Evolutionary conservation across 2,797 vertebrate genomes (phyloP), one percentile per base, ranked within the genome.

Genomic region (Cossypha caffra): DNA sequence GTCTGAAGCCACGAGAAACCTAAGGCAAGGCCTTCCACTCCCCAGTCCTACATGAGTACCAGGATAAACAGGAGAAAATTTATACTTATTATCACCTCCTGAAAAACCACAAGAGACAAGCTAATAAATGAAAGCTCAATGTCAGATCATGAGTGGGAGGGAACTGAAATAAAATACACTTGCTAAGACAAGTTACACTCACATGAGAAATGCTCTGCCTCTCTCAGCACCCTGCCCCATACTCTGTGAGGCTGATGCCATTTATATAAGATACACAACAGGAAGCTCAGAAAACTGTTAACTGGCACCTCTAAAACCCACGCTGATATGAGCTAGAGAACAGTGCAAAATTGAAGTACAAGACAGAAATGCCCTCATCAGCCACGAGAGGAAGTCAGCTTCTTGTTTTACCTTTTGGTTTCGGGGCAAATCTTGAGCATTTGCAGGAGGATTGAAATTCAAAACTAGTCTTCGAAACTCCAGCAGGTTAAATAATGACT

Each of bases 401-500:
- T 86, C 40, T 50, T 25, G 5, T 86, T 98, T 98, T 98, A 99
- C 99, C 99, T 99, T 99, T 98, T 99, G 99, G 97, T 99, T 99
- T 95, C 99, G 98, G 38, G 99, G 99, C 94, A 99, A 98, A 95
- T 99, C 99, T 88, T 99, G 99, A 94, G 98, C 98, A 94, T 98
- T 98, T 96, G 98, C 98, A 31, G 99, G 99, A 42, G 99, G 99
- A 25, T 97, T 99, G 96, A 99, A 99, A 98, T 99, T 98, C 92
- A 99, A 98, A 93, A 99, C 99, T 96, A 99, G 98, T 97, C 99
- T 99, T 98, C 99, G 99, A 98, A 99, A 99, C 98, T 99, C 99
- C 98, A 99, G 98, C 76, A 99, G 97, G 97, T 99, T 99, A 98
- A 99, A 99, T 95, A 99, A 98, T 80, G 99, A 99, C 99, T 99